Conservation (phyloP, 2,888 invertebrate genomes). For the Pseudococcus longispinus region DNA sequence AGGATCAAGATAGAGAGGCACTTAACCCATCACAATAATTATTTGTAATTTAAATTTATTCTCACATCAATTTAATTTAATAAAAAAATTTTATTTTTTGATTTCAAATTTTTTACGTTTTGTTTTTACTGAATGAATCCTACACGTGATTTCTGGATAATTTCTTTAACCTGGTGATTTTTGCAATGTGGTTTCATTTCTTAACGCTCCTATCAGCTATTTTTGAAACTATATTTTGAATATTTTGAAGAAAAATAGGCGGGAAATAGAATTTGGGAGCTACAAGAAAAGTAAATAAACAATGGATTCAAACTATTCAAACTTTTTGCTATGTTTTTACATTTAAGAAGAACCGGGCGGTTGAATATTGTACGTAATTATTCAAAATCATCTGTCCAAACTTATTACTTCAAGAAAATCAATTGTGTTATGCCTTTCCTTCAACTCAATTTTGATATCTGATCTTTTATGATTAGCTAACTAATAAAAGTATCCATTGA, state of each 20-base stretch:
- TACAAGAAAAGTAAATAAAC: not conserved
- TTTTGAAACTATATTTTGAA: not conserved
- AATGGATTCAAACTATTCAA: too few relatives aligned
- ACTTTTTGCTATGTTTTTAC: too few relatives aligned
- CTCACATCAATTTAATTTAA: not conserved
- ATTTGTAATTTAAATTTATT: constrained; percentile 5
- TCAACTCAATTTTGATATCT: constrained; percentile 12
- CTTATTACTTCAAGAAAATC: not conserved
- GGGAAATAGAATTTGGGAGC: not conserved
- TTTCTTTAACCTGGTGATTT: not conserved
- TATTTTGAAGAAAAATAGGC: not conserved
- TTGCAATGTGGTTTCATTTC: not conserved
- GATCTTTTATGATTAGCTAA: not conserved
- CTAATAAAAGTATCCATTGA: too few relatives aligned
- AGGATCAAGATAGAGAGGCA: not conserved
- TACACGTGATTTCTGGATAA: not conserved
- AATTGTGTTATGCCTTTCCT: not conserved
- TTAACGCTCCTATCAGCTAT: not conserved
- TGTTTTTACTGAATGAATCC: not conserved
- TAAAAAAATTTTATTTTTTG: not conserved
- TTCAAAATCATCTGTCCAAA: not conserved
- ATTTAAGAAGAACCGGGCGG: too few relatives aligned
- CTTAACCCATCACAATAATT: constrained; percentile 13
- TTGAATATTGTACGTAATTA: not conserved
- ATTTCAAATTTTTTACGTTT: constrained; percentile 8